A percentile compares a stretch with the other conserved stretches of the same genome.
phyloP scores from a whole-genome alignment of 2,888 invertebrate species.

The Polyommatus iphigenia region DNA sequence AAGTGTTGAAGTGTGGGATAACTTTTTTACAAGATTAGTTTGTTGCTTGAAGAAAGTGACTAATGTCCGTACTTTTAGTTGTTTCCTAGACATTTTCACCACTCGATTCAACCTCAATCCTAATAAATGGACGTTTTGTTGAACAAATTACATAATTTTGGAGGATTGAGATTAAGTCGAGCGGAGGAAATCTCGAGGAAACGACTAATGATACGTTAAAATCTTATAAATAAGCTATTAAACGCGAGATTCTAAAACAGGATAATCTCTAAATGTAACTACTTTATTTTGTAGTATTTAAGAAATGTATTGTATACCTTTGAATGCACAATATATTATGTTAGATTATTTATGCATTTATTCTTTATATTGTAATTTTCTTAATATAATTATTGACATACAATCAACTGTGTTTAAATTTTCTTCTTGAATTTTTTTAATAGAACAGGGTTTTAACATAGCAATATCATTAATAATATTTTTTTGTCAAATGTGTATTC shows the following conservation, averaged over 20 bases:
- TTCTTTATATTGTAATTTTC: constrained; percentile 21
- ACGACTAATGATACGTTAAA: too few relatives aligned
- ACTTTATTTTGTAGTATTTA: not conserved
- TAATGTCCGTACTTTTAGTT: too few relatives aligned
- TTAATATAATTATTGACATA: constrained; percentile 1
- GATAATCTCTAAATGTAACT: not conserved
- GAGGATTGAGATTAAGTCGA: too few relatives aligned
- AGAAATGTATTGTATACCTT: not conserved
- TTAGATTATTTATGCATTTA: not conserved
- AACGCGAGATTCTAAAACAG: not conserved
- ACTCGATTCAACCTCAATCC: too few relatives aligned
- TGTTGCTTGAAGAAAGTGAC: too few relatives aligned
- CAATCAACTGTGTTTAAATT: not conserved
- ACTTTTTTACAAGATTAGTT: too few relatives aligned
- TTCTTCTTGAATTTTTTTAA: not conserved
- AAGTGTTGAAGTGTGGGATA: not conserved
- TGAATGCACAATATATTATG: not conserved
- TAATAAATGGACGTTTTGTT: too few relatives aligned
- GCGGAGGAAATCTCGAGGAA: too few relatives aligned
- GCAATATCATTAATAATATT: not conserved
- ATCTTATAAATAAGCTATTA: not conserved
- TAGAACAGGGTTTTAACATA: not conserved
- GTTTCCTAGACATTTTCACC: too few relatives aligned
- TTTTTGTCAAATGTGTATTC: too few relatives aligned
- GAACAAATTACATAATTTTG: too few relatives aligned